phyloP scores from a whole-genome alignment of 2,113 vertebrate species.

The Pseudois nayaur region DNA sequence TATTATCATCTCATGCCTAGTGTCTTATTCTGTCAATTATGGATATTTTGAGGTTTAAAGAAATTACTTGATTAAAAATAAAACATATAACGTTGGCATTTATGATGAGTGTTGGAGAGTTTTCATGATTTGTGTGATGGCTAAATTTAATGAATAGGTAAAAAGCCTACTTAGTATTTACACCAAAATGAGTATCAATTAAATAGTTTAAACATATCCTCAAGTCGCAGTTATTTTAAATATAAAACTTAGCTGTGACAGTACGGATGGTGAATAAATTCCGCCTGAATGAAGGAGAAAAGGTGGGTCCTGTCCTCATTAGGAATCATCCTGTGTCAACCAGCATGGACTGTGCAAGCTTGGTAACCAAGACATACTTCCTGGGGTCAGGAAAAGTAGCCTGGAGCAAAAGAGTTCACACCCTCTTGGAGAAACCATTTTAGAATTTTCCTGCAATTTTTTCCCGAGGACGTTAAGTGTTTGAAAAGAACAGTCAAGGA shows the following conservation, averaged over 20 bases:
- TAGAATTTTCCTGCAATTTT: not conserved
- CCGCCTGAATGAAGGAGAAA: not conserved
- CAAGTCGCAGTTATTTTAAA: not conserved
- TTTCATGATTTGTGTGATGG: slow-evolving; percentile 21
- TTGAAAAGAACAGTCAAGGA: not conserved
- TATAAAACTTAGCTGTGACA: not conserved
- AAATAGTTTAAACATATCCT: not conserved
- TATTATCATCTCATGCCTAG: slow-evolving; percentile 81
- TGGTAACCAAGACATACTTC: not conserved
- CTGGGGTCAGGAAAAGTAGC: not conserved
- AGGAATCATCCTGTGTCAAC: not conserved
- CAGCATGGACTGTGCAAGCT: not conserved
- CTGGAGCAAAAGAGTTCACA: not conserved
- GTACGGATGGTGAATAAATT: not conserved
- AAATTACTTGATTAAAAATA: slow-evolving; percentile 87
- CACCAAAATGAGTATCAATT: not conserved
- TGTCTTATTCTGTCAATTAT: slow-evolving; percentile 84
- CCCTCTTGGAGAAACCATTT: slow-evolving; percentile 23
- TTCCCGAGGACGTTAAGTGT: not conserved
- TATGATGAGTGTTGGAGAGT: slow-evolving; percentile 51
- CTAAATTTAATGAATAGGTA: not conserved
- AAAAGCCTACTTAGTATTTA: not conserved
- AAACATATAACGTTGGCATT: slow-evolving; percentile 86
- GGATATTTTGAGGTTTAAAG: slow-evolving; percentile 84
- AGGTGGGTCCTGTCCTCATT: not conserved